Evolutionary conservation across 2,797 vertebrate genomes (phyloP).

Genomic region (Luscinia megarhynchos): DNA sequence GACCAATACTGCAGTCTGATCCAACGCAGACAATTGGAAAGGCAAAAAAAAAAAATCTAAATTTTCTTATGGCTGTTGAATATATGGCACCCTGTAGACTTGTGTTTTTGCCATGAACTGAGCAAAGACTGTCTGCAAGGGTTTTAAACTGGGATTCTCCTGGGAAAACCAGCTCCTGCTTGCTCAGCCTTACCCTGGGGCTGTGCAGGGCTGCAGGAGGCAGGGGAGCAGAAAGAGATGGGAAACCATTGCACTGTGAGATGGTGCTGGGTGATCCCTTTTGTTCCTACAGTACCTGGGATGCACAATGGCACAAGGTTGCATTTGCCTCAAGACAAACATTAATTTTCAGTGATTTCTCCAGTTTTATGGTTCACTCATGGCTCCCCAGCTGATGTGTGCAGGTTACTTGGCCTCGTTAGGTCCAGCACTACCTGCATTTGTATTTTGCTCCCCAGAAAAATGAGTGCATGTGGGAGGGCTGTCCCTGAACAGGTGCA

Average conservation of each 20-base stretch:
- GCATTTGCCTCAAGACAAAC: background rate
- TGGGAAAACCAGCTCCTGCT: background rate
- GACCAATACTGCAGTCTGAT: background rate
- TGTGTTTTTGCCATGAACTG: background rate
- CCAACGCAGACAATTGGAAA: background rate
- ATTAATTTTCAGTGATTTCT: background rate
- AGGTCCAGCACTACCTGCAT: background rate
- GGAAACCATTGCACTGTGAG: background rate
- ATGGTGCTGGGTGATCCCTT: background rate
- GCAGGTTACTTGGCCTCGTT: background rate
- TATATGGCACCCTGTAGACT: background rate
- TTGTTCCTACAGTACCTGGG: background rate
- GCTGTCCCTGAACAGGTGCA: background rate
- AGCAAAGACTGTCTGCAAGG: background rate
- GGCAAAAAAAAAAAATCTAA: background rate
- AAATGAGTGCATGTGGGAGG: fast-evolving
- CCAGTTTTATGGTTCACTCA: background rate
- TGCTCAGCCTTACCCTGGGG: background rate
- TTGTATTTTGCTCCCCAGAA: background rate
- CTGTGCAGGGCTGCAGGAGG: background rate
- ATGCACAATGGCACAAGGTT: background rate
- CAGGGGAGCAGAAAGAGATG: background rate
- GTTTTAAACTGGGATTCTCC: background rate
- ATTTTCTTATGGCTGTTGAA: background rate
- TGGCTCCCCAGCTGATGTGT: background rate